Evolutionary conservation across 2,888 invertebrate species (phyloP).

Genomic region (Agelastica alni): DNA sequence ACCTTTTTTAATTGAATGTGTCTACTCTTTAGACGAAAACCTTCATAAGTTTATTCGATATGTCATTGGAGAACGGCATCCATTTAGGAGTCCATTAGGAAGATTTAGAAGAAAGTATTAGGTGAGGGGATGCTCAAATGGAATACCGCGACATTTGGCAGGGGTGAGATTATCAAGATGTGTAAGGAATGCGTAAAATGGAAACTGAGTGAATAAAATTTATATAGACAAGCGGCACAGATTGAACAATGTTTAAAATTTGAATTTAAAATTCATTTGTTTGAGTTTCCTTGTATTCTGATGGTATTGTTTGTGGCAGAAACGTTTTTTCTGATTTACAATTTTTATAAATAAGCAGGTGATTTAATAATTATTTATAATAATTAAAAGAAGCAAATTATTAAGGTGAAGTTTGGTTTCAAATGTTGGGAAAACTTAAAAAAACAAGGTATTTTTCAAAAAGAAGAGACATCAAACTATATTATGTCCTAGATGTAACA

Average conservation of each 20-base stretch:
- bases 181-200: slow-evolving; percentile 5
- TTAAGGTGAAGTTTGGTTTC: too few species aligned
- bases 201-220: not conserved
- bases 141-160: slow-evolving; percentile 25
- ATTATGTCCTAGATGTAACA: too few species aligned
- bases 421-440: too few species aligned
- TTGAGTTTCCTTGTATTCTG: too few species aligned
- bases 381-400: too few species aligned
- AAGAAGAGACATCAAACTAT: too few species aligned
- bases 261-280: too few species aligned
- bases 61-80: slow-evolving; percentile 31
- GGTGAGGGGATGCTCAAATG: slow-evolving; percentile 36
- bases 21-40: slow-evolving; percentile 23
- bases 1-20: slow-evolving; percentile 53
- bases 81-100: slow-evolving; percentile 55
- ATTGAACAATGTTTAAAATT: slow-evolving; percentile 6
- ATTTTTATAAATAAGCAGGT: too few species aligned
- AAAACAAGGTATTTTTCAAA: too few species aligned
- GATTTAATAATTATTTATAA: too few species aligned
- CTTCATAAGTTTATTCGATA: slow-evolving; percentile 8
- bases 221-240: slow-evolving; percentile 23
- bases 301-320: too few species aligned
- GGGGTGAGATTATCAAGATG: slow-evolving; percentile 27
- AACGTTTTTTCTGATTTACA: too few species aligned
- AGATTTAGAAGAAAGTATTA: slow-evolving; percentile 49